Percentiles rank a stretch among this genome's conserved stretches.
These are phyloP conservation scores for Petroica traversi DNA, from an alignment of 2,113 vertebrate species.

Conservation along the genomic window DNA sequence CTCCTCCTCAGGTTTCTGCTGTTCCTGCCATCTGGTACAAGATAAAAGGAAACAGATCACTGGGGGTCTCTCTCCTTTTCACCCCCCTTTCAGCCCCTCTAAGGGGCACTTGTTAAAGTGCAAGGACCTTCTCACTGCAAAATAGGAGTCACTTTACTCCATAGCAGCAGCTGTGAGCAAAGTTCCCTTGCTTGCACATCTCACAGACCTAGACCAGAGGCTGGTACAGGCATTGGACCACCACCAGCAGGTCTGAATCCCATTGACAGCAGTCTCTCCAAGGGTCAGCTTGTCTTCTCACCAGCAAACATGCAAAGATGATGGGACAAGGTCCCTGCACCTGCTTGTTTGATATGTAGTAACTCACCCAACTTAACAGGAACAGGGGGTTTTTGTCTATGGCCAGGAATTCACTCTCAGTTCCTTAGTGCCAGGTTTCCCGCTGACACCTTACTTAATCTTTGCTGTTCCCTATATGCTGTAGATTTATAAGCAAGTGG, in stretches of 20 bases:
- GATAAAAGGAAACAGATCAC: not conserved
- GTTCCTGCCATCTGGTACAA: not conserved
- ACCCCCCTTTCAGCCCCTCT: not conserved
- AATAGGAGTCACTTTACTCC: not conserved
- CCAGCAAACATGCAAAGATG: not conserved
- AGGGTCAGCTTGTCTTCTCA: not conserved
- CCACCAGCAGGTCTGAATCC: not conserved
- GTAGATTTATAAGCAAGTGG: not conserved
- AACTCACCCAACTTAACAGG: not conserved
- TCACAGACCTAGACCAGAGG: not conserved
- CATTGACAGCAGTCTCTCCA: not conserved
- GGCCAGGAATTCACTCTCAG: not conserved
- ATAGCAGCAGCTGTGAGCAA: not conserved
- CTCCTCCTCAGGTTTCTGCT: not conserved
- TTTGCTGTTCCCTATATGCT: not conserved
- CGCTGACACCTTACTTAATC: not conserved
- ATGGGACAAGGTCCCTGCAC: not conserved
- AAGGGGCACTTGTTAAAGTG: not conserved
- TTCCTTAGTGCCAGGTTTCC: not conserved
- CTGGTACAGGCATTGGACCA: not conserved
- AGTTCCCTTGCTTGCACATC: not conserved
- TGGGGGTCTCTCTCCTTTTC: not conserved
- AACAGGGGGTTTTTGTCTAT: not conserved
- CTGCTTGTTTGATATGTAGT: not conserved
- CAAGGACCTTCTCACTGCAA: not conserved